Conservation (phyloP, 2,888 invertebrate genomes). For the Seladonia tumulorum region DNA sequence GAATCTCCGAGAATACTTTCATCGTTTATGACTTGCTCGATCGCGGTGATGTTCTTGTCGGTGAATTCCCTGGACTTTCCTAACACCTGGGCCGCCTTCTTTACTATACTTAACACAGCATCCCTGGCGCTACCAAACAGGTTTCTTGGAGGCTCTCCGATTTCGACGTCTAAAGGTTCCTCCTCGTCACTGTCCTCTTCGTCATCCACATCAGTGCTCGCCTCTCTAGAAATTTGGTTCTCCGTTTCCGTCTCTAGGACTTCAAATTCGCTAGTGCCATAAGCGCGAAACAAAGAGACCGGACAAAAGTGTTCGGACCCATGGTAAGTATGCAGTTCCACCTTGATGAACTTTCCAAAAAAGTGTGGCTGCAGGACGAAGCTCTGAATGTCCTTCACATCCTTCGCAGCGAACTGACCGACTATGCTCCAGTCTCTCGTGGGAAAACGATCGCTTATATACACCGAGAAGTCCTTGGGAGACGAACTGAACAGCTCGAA, state of each 20-base stretch:
- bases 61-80: conserved; percentile 88
- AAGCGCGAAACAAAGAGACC: conserved; percentile 96
- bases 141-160: conserved; percentile 88
- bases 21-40: conserved; percentile 73
- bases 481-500: conserved; percentile 99
- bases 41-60: conserved; percentile 86
- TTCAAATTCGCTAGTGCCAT: conserved; percentile 96
- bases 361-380: conserved; percentile 92
- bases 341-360: conserved; percentile 95
- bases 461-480: conserved; percentile 95
- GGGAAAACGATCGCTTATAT: conserved; percentile 95
- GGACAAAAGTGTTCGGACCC: conserved; percentile 99
- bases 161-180: conserved; percentile 87
- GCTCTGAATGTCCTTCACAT: conserved; percentile 94
- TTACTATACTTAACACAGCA: conserved; percentile 96
- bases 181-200: conserved; percentile 83
- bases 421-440: conserved; percentile 96
- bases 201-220: conserved; percentile 86
- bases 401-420: conserved; percentile 94
- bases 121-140: conserved; percentile 95
- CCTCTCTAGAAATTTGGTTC: conserved; percentile 81
- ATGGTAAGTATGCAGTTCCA: conserved; percentile 96
- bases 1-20: conserved; percentile 71
- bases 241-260: conserved; percentile 92
- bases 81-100: conserved; percentile 94